phyloP scores from a whole-genome alignment of 1,140 invertebrate genomes.

The Capitella teleta region DNA sequence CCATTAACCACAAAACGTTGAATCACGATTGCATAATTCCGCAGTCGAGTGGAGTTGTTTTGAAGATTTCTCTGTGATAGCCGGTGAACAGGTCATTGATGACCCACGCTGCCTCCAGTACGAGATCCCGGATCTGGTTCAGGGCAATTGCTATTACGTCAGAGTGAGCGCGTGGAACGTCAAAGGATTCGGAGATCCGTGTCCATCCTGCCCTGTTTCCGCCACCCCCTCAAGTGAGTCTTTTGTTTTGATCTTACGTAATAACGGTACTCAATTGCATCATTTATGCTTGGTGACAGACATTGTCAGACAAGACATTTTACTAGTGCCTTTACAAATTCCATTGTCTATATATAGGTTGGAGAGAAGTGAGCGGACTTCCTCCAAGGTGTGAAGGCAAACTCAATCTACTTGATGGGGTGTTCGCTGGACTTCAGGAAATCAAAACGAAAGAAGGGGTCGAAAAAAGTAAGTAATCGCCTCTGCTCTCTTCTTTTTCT shows the following conservation, averaged over 20 bases:
- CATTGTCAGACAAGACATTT: no score
- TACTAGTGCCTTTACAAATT: no score
- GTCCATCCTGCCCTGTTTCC: constrained; percentile 61
- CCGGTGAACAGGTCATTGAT: constrained; percentile 50
- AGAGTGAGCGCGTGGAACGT: constrained; percentile 68
- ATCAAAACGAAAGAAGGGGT: constrained; percentile 30
- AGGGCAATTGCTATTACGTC: constrained; percentile 76
- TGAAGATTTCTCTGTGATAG: constrained; percentile 65
- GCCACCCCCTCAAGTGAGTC: constrained; percentile 79
- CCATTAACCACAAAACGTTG: no score
- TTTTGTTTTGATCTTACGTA: background rate
- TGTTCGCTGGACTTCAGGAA: constrained; percentile 49
- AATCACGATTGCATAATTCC: constrained; percentile 18
- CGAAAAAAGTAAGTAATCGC: background rate
- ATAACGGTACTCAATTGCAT: no score
- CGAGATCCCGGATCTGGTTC: constrained; percentile 60
- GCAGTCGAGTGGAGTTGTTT: constrained; percentile 61
- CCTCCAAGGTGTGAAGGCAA: constrained; percentile 57
- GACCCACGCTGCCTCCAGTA: constrained; percentile 26
- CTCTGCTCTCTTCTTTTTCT: no score
- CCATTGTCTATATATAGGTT: no score
- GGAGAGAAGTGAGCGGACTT: constrained; percentile 55
- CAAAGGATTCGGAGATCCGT: constrained; percentile 74
- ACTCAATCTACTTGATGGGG: constrained; percentile 57
- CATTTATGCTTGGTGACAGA: no score